Conservation (phyloP, 2,888 invertebrate genomes). For the Polyommatus icarus region DNA sequence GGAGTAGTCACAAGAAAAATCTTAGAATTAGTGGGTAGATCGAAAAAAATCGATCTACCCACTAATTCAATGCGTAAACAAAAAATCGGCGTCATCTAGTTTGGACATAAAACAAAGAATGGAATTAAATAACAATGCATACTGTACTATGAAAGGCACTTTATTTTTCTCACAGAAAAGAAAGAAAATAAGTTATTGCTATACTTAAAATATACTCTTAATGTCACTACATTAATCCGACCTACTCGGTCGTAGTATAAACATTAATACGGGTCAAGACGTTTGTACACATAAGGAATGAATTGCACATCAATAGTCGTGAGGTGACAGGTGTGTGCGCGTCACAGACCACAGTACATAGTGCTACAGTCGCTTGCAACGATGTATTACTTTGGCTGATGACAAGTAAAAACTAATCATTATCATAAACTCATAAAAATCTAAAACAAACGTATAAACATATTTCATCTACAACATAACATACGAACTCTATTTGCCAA, state of each 20-base stretch:
- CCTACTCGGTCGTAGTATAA: constrained; percentile 45
- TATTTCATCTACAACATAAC: constrained; percentile 67
- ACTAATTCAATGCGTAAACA: too few relatives aligned
- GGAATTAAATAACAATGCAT: constrained; percentile 26
- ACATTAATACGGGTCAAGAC: constrained; percentile 42
- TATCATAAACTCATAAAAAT: constrained; percentile 64
- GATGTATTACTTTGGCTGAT: constrained; percentile 60
- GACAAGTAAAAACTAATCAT: constrained; percentile 48
- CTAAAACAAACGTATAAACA: constrained; percentile 73
- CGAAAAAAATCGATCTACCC: too few relatives aligned
- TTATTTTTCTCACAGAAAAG: constrained; percentile 52
- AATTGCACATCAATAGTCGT: constrained; percentile 38
- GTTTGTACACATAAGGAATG: constrained; percentile 44
- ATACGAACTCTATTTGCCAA: constrained; percentile 35
- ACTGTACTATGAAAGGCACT: constrained; percentile 58
- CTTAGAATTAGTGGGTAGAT: too few relatives aligned
- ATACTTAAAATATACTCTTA: constrained; percentile 45
- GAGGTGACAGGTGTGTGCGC: neutral
- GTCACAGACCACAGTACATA: neutral
- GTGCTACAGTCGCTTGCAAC: neutral
- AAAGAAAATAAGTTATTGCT: constrained; percentile 53
- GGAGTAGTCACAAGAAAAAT: too few relatives aligned
- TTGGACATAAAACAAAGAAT: too few relatives aligned
- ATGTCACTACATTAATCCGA: constrained; percentile 41
- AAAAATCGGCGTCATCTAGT: too few relatives aligned